phyloP scores from a whole-genome alignment of 2,888 invertebrate species.

The Callimorpha dominula region DNA sequence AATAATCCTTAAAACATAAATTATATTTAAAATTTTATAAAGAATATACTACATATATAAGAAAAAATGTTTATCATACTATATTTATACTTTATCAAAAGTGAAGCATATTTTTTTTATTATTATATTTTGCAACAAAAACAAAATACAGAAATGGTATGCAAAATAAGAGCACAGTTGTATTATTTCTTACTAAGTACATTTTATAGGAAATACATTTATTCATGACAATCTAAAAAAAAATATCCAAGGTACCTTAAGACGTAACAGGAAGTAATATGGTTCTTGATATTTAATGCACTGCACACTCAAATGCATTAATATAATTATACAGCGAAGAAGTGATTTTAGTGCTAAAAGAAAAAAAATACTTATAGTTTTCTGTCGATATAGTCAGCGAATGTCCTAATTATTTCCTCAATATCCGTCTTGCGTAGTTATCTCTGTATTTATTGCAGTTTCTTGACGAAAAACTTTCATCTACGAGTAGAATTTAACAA shows the following conservation, averaged over 20 bases:
- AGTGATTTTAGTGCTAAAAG: constrained; percentile 14
- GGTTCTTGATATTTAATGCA: constrained; percentile 66
- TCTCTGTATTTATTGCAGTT: neutral
- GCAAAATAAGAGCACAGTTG: neutral
- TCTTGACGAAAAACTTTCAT: neutral
- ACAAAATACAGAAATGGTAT: neutral
- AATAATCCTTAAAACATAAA: no score
- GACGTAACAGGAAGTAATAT: constrained; percentile 33
- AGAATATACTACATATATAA: no score
- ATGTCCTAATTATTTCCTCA: neutral
- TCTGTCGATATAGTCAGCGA: neutral
- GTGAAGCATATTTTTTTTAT: no score
- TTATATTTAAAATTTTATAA: no score
- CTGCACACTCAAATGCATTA: constrained; percentile 34
- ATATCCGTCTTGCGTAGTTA: neutral
- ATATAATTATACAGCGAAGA: constrained; percentile 29
- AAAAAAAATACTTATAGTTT: constrained; percentile 13
- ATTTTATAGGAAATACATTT: neutral
- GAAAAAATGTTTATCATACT: no score
- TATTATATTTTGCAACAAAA: no score
- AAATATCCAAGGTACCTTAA: neutral
- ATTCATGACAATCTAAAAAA: neutral
- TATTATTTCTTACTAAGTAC: neutral
- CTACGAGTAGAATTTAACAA: no score
- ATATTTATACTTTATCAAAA: no score